A percentile compares a stretch with the other conserved stretches of the same genome.
Evolutionary conservation across 2,797 vertebrate species (phyloP).

Genomic region (Melopsittacus undulatus): DNA sequence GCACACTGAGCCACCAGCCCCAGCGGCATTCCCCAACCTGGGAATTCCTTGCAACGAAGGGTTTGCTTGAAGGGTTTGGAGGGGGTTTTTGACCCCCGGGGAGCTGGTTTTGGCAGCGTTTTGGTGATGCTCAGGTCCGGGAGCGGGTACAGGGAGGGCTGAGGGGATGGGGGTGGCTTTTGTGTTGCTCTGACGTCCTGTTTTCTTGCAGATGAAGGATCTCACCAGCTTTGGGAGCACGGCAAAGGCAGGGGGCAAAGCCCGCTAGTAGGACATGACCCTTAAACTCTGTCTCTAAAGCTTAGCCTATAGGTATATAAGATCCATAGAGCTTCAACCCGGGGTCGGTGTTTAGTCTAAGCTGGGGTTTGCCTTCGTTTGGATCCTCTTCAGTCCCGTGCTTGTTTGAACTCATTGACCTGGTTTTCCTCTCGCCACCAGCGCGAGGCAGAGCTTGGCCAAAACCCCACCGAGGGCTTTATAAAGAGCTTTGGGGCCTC

Average conservation of each 20-base stretch:
- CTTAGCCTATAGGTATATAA: conserved; percentile 71
- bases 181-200: conserved; percentile 86
- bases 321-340: conserved; percentile 32
- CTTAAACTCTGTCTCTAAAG: conserved; percentile 76
- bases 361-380: conserved; percentile 30
- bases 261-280: conserved; percentile 81
- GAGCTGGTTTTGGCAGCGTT: not conserved
- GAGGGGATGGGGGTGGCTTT: conserved; percentile 17
- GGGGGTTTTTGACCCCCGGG: not conserved
- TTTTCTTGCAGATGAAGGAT: conserved; percentile 93
- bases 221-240: conserved; percentile 88
- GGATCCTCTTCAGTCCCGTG: not conserved
- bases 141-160: not conserved
- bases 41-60: not conserved
- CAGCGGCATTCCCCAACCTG: not conserved
- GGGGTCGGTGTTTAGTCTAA: conserved; percentile 47
- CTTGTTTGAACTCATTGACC: not conserved
- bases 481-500: not conserved
- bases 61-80: not conserved
- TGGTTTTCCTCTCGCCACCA: not conserved
- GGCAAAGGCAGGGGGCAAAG: conserved; percentile 88
- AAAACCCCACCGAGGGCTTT: not conserved
- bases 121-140: not conserved
- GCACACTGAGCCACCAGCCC: not conserved
- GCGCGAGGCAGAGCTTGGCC: not conserved